Evolutionary conservation across 2,113 vertebrate species (phyloP).

Genomic region (Pterophyllum scalare): DNA sequence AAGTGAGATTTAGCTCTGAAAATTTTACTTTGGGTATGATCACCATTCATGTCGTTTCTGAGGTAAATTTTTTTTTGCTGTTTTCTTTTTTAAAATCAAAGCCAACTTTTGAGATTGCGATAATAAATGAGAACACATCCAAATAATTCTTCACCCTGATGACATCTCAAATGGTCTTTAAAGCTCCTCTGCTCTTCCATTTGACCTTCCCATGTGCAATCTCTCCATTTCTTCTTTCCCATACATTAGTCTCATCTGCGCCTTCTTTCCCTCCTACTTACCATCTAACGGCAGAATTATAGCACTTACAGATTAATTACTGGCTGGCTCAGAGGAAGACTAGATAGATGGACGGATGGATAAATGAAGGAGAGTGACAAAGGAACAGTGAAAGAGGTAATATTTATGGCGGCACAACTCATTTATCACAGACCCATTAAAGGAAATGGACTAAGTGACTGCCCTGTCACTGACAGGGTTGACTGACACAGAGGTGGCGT

Average conservation of each 20-base stretch:
- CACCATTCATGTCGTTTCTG: not conserved
- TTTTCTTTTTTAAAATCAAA: not conserved
- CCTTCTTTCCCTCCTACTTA: slow-evolving; percentile 6
- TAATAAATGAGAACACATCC: not conserved
- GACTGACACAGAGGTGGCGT: slow-evolving; percentile 41
- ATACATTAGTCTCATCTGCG: slow-evolving; percentile 21
- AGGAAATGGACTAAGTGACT: slow-evolving; percentile 61
- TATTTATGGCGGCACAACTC: slow-evolving; percentile 59
- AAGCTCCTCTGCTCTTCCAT: slow-evolving; percentile 9
- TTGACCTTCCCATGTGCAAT: slow-evolving; percentile 50
- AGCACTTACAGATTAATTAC: slow-evolving; percentile 65
- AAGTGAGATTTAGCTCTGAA: not conserved
- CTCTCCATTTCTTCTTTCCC: slow-evolving; percentile 17
- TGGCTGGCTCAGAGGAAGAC: slow-evolving; percentile 26
- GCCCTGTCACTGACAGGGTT: slow-evolving; percentile 46
- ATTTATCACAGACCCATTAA: slow-evolving; percentile 70
- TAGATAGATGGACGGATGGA: slow-evolving; percentile 37
- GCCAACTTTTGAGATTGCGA: not conserved
- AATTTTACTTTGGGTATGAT: not conserved
- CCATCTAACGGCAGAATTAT: slow-evolving; percentile 55
- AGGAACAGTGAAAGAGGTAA: slow-evolving; percentile 34
- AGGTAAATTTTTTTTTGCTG: not conserved
- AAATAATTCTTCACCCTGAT: slow-evolving; percentile 19
- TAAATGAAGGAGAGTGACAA: slow-evolving; percentile 53
- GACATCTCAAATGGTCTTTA: slow-evolving; percentile 15